These are phyloP conservation scores for Rhagophthalmus giganteus DNA, from an alignment of 2,888 invertebrate genomes.

Conservation along the genomic window DNA sequence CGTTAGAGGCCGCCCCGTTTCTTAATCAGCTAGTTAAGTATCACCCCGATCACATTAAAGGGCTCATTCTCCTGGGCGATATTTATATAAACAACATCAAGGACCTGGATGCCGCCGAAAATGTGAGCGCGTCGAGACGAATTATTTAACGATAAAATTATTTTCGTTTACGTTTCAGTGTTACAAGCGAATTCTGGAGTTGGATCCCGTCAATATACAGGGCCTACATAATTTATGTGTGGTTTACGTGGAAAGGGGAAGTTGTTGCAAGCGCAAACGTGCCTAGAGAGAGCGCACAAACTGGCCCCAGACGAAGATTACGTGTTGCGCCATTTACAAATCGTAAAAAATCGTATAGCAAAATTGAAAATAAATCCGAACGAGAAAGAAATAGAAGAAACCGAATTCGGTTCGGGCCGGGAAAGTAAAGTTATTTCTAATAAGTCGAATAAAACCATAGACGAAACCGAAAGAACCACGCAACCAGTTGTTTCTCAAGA, in stretches of 20 bases:
- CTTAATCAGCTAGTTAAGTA: conserved; percentile 87
- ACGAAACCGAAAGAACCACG: conserved; percentile 51
- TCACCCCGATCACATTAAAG: conserved; percentile 93
- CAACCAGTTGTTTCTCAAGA: conserved; percentile 47
- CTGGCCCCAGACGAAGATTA: conserved; percentile 91
- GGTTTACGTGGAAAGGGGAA: conserved; percentile 92
- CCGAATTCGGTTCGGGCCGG: conserved; percentile 34
- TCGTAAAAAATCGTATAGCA: conserved; percentile 73
- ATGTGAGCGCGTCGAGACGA: too few relatives aligned
- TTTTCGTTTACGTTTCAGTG: too few relatives aligned
- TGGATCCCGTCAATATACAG: conserved; percentile 90
- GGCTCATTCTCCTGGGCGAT: conserved; percentile 89
- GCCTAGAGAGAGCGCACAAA: conserved; percentile 77
- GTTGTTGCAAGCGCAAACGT: conserved; percentile 80
- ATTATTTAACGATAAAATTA: too few relatives aligned
- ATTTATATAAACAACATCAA: conserved; percentile 95
- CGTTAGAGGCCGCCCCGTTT: conserved; percentile 89
- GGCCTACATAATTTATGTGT: conserved; percentile 96
- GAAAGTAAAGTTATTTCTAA: conserved; percentile 52
- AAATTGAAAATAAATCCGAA: conserved; percentile 48
- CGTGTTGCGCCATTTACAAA: conserved; percentile 85
- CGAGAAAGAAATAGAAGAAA: conserved; percentile 48
- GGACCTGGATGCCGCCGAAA: conserved; percentile 91
- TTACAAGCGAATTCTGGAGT: conserved; percentile 82
- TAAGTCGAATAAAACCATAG: conserved; percentile 53